A percentile compares a stretch with the other conserved stretches of the same genome.
Evolutionary conservation across 1,140 invertebrate species (phyloP).

Genomic region (Cyclargus thomasi): DNA sequence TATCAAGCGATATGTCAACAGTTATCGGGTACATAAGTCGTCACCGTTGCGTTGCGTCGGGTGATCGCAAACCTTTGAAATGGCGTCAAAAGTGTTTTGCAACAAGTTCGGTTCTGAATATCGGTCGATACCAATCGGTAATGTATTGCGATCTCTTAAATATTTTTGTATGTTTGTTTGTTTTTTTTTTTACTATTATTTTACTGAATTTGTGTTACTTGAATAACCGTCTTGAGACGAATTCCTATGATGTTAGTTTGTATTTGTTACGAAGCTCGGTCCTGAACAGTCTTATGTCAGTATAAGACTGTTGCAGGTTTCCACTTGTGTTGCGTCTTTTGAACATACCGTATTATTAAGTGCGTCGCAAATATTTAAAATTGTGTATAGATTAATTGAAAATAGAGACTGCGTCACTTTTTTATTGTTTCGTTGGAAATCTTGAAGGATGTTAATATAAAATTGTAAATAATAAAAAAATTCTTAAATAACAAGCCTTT

Average conservation of each 20-base stretch:
- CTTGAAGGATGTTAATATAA: constrained; percentile 10
- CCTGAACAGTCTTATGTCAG: neutral
- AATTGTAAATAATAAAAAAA: constrained; percentile 11
- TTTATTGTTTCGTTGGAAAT: constrained; percentile 9
- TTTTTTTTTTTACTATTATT: neutral
- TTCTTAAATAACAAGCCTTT: constrained; percentile 4
- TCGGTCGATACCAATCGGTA: neutral
- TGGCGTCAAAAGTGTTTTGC: neutral
- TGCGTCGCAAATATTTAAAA: constrained; percentile 5
- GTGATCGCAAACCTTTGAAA: neutral
- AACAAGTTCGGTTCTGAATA: neutral
- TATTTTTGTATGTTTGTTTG: neutral
- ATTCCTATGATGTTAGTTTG: constrained; percentile 4
- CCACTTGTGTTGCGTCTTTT: neutral
- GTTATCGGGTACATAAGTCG: neutral
- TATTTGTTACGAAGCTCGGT: neutral
- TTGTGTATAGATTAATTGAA: neutral
- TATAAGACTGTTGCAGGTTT: neutral
- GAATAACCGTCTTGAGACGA: neutral
- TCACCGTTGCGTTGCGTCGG: neutral
- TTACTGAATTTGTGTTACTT: neutral
- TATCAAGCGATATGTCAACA: neutral
- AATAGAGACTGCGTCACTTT: constrained; percentile 4
- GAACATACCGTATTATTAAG: neutral
- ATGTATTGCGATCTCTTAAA: neutral